Base-by-base conservation (phyloP, 2,888 invertebrate genomes). In the Drosophila villosipedis region DNA sequence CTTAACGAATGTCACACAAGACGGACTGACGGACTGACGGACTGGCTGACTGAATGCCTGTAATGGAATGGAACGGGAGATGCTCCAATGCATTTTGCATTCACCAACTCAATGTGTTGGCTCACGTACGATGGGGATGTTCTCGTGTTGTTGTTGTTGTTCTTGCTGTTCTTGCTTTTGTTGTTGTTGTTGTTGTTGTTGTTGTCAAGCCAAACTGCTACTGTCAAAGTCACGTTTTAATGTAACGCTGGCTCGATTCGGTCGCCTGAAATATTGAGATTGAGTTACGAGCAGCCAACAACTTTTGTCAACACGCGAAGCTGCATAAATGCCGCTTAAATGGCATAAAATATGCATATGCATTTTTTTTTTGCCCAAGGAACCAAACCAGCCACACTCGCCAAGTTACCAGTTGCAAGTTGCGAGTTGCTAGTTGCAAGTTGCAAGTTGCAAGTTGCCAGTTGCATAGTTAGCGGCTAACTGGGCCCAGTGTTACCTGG, bases 221-320 rank as follows among this genome's bases (percentile, higher is more conserved):
- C 88, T 90, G 86, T 87, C 86, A 90, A 90, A 88, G 86, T 87
- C 86, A 87, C 86, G 86, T 87, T 89, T 87, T 90, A 88, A 90
- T 87, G 90, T 82, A 82, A 76, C 82, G 83, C 76, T 87, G 74
- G 53, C 81, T 70, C 84, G 73, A 76, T 70, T 80, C 68, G 76
- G 77, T 73, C 79, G 84, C 76, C 84, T 84, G 91, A 85, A 85
- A 85, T 85, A 85, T 85, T 90, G 84, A 85, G 84, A 85, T 85
- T 85, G 91, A 85, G 84, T 85, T 85, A 85, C 84, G 84, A 85
- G 84, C 84, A 85, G 89, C 89, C 91, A 85, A 85, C 84, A 85
- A 85, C 89, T 85, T 85, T 85, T 85, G 84, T 85, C 84, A 85
- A 85, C 84, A 85, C 84, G 84, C 84, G 84, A 85, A 90, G 84